These are phyloP conservation scores for Chironomus tepperi DNA, from an alignment of 1,140 invertebrate genomes.

Conservation along the genomic window DNA sequence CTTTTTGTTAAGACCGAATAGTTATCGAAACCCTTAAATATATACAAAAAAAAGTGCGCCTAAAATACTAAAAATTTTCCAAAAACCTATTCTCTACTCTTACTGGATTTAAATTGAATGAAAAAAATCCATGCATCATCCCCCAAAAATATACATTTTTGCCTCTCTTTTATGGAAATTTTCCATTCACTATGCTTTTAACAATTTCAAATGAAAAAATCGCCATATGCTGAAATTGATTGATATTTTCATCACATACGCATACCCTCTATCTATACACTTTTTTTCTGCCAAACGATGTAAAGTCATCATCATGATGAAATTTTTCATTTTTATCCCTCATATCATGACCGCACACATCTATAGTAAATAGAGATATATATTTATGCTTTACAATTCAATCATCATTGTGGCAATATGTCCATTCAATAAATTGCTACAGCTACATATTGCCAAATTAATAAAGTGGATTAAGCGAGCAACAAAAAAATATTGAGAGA, in stretches of 20 bases:
- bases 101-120: too few relatives aligned
- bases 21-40: too few relatives aligned
- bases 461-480: too few relatives aligned
- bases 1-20: too few relatives aligned
- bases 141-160: neutral
- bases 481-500: too few relatives aligned
- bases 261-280: neutral
- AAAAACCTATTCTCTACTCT: too few relatives aligned
- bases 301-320: slow-evolving; percentile 23
- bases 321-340: slow-evolving; percentile 19
- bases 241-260: slow-evolving; percentile 22
- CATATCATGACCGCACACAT: neutral
- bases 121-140: neutral
- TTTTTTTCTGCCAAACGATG: neutral
- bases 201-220: neutral
- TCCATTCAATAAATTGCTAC: too few relatives aligned
- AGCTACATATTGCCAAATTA: too few relatives aligned
- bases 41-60: too few relatives aligned
- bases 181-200: neutral
- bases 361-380: neutral
- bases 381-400: neutral
- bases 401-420: neutral
- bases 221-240: slow-evolving; percentile 21
- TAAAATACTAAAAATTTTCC: too few relatives aligned
- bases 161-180: neutral